phyloP scores from a whole-genome alignment of 35 echinoderm and acorn worm species.

The Apostichopus californicus region DNA sequence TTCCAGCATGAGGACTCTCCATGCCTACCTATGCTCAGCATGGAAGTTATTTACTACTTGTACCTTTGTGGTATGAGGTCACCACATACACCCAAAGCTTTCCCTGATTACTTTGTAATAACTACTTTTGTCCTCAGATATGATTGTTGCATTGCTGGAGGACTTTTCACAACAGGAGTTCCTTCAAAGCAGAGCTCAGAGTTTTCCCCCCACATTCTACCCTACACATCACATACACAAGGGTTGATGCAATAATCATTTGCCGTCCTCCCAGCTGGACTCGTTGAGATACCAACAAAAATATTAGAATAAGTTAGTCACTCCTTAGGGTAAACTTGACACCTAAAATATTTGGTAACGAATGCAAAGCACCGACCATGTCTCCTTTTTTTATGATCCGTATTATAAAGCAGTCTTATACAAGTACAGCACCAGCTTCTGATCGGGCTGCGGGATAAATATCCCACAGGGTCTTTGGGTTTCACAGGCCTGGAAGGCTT shows the following conservation, averaged over 20 bases:
- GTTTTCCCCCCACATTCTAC: neutral
- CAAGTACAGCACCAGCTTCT: no score
- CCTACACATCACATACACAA: neutral
- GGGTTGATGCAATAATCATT: neutral
- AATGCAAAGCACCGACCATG: neutral
- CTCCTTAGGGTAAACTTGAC: conserved; percentile 8
- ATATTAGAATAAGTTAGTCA: neutral
- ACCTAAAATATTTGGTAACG: conserved; percentile 3
- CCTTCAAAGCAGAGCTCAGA: neutral
- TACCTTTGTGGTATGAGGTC: neutral
- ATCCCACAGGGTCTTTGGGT: no score
- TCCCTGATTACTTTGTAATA: neutral
- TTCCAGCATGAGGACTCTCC: no score
- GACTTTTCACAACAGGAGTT: neutral
- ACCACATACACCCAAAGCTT: neutral
- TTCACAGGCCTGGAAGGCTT: no score
- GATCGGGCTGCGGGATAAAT: no score
- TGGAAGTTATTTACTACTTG: neutral
- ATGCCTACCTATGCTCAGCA: neutral
- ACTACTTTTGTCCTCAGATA: neutral
- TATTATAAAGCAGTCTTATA: no score
- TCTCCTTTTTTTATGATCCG: no score
- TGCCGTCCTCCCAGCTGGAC: neutral
- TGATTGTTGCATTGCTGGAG: neutral
- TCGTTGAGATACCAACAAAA: neutral